Conservation (phyloP, 2,113 vertebrate genomes). For the Microcebus ravelobensis region DNA sequence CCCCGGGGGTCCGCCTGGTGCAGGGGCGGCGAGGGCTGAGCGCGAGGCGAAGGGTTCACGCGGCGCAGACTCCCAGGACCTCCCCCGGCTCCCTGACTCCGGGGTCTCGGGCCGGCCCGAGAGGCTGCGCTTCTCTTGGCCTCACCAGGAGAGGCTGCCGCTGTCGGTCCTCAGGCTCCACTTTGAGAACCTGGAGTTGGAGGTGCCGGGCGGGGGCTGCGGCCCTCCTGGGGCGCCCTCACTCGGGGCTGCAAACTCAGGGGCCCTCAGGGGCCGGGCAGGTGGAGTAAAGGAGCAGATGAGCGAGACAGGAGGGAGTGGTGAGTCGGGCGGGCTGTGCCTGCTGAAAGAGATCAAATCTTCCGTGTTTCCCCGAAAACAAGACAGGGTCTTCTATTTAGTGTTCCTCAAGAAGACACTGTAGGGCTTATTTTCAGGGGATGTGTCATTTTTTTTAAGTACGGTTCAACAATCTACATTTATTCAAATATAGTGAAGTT, state of each 20-base stretch:
- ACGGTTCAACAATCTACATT: no score
- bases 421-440: no score
- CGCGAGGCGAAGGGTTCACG: fast-evolving
- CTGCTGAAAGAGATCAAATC: fast-evolving
- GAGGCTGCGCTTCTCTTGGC: not conserved
- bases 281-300: not conserved
- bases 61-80: fast-evolving
- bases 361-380: no score
- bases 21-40: fast-evolving
- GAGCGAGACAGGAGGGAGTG: not conserved
- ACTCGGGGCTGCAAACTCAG: not conserved
- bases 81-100: not conserved
- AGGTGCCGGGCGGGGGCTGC: not conserved
- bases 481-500: no score
- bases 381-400: no score
- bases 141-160: not conserved
- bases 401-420: no score
- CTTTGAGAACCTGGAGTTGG: not conserved
- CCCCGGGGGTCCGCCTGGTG: fast-evolving
- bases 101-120: not conserved
- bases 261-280: no score
- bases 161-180: no score
- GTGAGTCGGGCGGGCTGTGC: fast-evolving
- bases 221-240: not conserved
- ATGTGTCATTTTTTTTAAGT: no score